Percentiles rank a stretch among this genome's conserved stretches.
Conservation (phyloP, 2,797 vertebrate genomes). For the Florisuga fusca region DNA sequence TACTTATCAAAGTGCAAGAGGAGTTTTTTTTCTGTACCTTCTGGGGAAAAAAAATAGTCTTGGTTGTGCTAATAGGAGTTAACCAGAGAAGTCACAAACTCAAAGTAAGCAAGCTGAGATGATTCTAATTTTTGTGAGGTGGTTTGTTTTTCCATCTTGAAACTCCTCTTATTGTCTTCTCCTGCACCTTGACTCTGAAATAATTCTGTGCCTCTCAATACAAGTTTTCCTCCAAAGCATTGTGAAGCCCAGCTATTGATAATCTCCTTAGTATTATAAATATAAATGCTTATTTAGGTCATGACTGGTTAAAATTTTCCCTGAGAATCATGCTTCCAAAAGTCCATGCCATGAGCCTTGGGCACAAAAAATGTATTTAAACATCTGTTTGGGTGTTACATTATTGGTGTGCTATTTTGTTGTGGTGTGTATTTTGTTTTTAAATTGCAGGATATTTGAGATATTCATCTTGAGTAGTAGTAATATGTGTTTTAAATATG, state of each 20-base stretch:
- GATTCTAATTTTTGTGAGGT: neutral
- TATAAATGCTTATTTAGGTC: neutral
- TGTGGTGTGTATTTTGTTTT: neutral
- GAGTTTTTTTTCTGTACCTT: neutral
- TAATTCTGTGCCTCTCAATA: neutral
- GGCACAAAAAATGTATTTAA: neutral
- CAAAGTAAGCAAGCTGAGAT: neutral
- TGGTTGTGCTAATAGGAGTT: neutral
- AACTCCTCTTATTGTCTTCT: neutral
- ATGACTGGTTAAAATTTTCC: neutral
- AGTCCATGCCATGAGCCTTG: neutral
- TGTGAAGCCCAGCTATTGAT: neutral
- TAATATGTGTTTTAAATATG: neutral
- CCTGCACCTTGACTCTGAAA: neutral
- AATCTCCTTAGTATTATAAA: neutral
- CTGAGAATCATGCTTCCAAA: neutral
- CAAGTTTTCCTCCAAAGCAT: neutral
- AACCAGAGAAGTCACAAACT: neutral
- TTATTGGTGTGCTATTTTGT: neutral
- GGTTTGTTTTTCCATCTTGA: neutral
- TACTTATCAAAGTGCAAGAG: neutral
- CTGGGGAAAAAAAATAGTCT: neutral
- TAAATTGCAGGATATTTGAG: neutral
- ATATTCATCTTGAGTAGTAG: neutral
- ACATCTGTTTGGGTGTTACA: accelerated